Percentiles rank a stretch among this genome's conserved stretches.
These are phyloP conservation scores for Epirrhoe alternata DNA, from an alignment of 2,888 invertebrate genomes.

Conservation along the genomic window DNA sequence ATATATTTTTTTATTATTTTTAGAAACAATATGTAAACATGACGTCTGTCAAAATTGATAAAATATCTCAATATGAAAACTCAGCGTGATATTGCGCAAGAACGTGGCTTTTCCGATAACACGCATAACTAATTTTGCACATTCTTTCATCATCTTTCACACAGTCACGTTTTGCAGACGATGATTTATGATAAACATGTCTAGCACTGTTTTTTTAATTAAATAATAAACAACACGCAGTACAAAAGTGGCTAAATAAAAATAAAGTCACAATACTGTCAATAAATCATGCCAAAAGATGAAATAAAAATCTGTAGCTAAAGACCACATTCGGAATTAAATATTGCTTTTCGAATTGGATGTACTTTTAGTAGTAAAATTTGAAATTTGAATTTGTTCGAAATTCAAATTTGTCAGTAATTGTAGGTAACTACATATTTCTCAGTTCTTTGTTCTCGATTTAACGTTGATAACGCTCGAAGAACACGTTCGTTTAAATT, in stretches of 20 bases:
- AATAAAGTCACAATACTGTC: background rate
- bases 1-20: background rate
- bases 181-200: conserved; percentile 4
- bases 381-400: background rate
- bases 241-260: background rate
- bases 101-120: conserved; percentile 38
- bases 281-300: background rate
- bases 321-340: too few species aligned
- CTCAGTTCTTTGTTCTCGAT: conserved; percentile 7
- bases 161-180: conserved; percentile 30
- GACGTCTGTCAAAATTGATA: background rate
- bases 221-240: background rate
- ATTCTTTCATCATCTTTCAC: conserved; percentile 32
- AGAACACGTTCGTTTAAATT: conserved; percentile 53
- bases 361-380: too few species aligned
- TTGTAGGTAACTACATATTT: too few species aligned
- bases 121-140: conserved; percentile 30
- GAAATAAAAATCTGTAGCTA: background rate
- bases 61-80: background rate
- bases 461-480: background rate
- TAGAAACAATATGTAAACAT: conserved; percentile 11
- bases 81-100: conserved; percentile 24
- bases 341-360: too few species aligned
- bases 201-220: background rate
- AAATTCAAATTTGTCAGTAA: background rate